A percentile compares a stretch with the other conserved stretches of the same genome.
Conservation (phyloP, 2,888 invertebrate genomes). For the Bedellia somnulentella region DNA sequence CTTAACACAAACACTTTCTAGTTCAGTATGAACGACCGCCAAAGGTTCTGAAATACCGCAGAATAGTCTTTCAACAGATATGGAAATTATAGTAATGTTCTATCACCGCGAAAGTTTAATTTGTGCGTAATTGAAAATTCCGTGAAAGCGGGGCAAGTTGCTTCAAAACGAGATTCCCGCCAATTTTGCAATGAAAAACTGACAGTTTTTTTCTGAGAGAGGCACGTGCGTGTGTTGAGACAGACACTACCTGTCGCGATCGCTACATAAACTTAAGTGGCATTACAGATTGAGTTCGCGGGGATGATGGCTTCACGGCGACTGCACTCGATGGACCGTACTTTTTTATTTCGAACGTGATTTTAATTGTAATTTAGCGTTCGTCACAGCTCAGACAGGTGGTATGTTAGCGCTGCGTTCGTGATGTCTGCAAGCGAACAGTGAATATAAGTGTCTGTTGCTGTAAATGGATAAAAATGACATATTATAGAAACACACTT, state of each 20-base stretch:
- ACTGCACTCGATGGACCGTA: not conserved
- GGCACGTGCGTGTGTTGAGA: conserved; percentile 4
- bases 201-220: too few species aligned
- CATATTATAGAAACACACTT: too few species aligned
- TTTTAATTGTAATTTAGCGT: not conserved
- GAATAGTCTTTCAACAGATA: conserved; percentile 23
- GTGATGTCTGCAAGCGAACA: too few species aligned
- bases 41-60: conserved; percentile 26
- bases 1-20: conserved; percentile 28
- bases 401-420: too few species aligned
- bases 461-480: too few species aligned
- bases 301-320: too few species aligned
- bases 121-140: conserved; percentile 40
- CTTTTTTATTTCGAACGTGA: conserved; percentile 1
- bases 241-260: conserved; percentile 8
- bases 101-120: conserved; percentile 27
- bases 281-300: conserved; percentile 2
- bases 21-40: conserved; percentile 20
- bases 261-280: conserved; percentile 8
- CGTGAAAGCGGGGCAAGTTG: conserved; percentile 16
- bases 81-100: conserved; percentile 21
- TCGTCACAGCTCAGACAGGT: too few species aligned
- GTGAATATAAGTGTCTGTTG: too few species aligned
- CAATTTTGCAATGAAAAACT: too few species aligned
- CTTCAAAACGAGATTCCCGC: conserved; percentile 12